Base-by-base conservation (phyloP, 30 jellyfish, hydroid and myxozoan genomes). In the Mastigias papua region DNA sequence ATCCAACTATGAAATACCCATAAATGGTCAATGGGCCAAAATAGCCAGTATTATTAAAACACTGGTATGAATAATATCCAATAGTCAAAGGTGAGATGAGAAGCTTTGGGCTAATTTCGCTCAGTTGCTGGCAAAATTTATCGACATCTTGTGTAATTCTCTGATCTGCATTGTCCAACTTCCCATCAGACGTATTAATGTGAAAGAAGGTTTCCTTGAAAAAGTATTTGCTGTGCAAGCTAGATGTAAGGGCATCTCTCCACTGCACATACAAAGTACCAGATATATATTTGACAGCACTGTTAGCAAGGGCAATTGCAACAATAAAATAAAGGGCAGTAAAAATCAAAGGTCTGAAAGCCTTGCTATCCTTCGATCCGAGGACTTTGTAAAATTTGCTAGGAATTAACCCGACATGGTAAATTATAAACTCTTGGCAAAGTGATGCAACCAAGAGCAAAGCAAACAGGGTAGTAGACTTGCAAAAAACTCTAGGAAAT, bases 91-190 rank as follows among this genome's bases (percentile, higher is more conserved):
- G 99, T 34, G 98, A 90, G 15, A 95, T 95, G 5, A 95, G 69
- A 22, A 95, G 54, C 54, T 95, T 90, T 0, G 97, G 73, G 63
- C 88, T 69, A 57, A 95, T 89, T 20, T 87, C 95, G 54, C 98
- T 95, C 34, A 95, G 63, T 48, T 80, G 93, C 61, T 31, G 81
- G 71, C 98, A 60, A 26, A 95, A 89, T 49, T 83, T 78, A 50
- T 95, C 98, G 48, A 90, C 98, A 84, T 95, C 99, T 68, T 95
- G 99, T 29, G 97, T 86, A 0, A 95, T 87, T 35, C 98, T 68
- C 73, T 95, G 99, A 69, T 95, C 99, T 29, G 95, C 97, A 68
- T 95, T 95, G 88, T 89, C 97, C 13, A 89, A 46, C 19, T 50
- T 48, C n/a, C 70, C 89, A 25, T 67, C 88, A 21, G 72, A 10